A percentile compares a stretch with the other conserved stretches of the same genome.
These are phyloP conservation scores for Silurus asotus DNA, from an alignment of 2,113 vertebrate genomes.

Conservation along the genomic window DNA sequence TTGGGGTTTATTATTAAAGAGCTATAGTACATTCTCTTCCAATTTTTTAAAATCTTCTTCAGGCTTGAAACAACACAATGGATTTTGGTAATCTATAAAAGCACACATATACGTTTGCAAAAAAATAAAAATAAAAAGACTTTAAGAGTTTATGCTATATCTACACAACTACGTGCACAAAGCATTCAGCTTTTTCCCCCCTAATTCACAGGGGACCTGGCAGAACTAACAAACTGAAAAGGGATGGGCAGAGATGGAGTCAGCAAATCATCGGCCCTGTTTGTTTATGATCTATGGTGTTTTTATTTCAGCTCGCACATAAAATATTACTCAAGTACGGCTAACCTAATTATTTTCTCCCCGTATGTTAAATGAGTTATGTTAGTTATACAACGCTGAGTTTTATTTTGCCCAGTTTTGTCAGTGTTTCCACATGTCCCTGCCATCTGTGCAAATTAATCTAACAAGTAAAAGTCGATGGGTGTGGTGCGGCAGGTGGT, in stretches of 20 bases:
- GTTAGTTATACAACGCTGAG: not conserved
- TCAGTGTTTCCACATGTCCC: not conserved
- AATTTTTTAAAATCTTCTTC: not conserved
- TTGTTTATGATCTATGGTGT: not conserved
- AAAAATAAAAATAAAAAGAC: no score
- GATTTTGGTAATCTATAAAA: not conserved
- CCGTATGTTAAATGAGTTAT: not conserved
- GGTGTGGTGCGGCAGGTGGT: not conserved
- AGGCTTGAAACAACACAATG: not conserved
- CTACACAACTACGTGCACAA: not conserved
- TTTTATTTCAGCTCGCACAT: not conserved
- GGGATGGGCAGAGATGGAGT: not conserved
- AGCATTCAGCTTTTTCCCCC: no score
- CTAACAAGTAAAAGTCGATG: not conserved
- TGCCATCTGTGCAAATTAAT: not conserved
- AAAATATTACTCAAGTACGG: not conserved
- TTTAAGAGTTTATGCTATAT: not conserved
- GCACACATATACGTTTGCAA: no score
- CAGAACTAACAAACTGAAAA: not conserved
- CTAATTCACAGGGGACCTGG: not conserved
- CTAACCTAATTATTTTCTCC: not conserved
- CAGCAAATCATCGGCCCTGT: not conserved
- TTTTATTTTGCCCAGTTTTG: not conserved
- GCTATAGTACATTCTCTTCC: not conserved
- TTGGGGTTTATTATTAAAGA: conserved; percentile 1